Conservation (phyloP, 2,888 invertebrate species). For the Noctua pronuba region DNA sequence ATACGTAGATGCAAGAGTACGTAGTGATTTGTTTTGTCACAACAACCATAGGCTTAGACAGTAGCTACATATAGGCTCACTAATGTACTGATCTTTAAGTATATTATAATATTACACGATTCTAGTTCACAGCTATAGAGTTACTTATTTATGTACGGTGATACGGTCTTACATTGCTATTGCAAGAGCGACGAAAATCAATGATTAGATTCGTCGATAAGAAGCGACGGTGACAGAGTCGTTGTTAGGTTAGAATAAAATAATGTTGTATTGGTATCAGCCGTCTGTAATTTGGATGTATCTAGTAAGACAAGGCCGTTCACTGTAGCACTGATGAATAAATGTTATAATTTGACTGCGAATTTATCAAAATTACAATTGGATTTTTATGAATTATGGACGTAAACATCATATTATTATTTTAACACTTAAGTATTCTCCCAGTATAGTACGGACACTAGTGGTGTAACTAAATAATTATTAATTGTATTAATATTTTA, state of each 20-base stretch:
- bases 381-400: conserved; percentile 31
- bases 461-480: conserved; percentile 56
- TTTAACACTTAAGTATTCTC: conserved; percentile 26
- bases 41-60: conserved; percentile 62
- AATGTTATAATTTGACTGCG: conserved; percentile 36
- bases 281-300: conserved; percentile 33
- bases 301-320: conserved; percentile 31
- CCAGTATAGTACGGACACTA: conserved; percentile 43
- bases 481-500: conserved; percentile 65
- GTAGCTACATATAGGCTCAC: conserved; percentile 53
- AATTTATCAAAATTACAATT: conserved; percentile 30
- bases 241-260: conserved; percentile 20
- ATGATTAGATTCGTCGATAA: conserved; percentile 9
- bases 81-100: conserved; percentile 61
- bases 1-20: conserved; percentile 46
- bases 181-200: conserved; percentile 5
- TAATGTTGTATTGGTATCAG: conserved; percentile 26
- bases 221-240: conserved; percentile 6
- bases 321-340: conserved; percentile 51
- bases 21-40: conserved; percentile 67
- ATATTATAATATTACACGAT: conserved; percentile 33
- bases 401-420: conserved; percentile 37
- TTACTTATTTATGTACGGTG: conserved; percentile 56
- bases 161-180: conserved; percentile 39
- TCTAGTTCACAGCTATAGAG: conserved; percentile 46